Conservation (phyloP, 92 coral and sea anemone species). For the Micromussa lordhowensis region DNA sequence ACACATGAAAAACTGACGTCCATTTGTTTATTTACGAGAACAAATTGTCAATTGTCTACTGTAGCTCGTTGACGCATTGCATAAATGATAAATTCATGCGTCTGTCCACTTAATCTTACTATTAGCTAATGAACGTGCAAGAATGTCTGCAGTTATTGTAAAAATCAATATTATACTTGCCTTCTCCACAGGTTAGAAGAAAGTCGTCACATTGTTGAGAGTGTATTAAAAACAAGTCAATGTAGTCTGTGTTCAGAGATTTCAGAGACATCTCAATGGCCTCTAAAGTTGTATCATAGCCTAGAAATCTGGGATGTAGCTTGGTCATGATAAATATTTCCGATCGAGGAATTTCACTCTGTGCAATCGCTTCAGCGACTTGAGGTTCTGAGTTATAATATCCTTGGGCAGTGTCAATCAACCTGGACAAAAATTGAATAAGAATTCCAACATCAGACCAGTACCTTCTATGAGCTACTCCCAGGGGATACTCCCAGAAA, state of each 20-base stretch:
- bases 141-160: too few species aligned
- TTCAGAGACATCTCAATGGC: slow-evolving; percentile 89
- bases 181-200: slow-evolving; percentile 80
- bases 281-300: slow-evolving; percentile 78
- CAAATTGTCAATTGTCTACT: too few species aligned
- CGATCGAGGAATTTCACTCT: slow-evolving; percentile 82
- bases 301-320: slow-evolving; percentile 87
- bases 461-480: too few species aligned
- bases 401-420: slow-evolving; percentile 96
- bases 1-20: too few species aligned
- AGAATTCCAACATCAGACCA: background rate
- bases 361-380: slow-evolving; percentile 82
- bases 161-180: slow-evolving; percentile 24
- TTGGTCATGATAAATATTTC: slow-evolving; percentile 92
- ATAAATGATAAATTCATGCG: too few species aligned
- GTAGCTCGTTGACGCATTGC: too few species aligned
- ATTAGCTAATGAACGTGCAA: too few species aligned
- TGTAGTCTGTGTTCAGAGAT: slow-evolving; percentile 86
- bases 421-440: slow-evolving; percentile 37
- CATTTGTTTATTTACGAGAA: too few species aligned
- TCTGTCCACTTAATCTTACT: too few species aligned
- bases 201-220: slow-evolving; percentile 77
- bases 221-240: slow-evolving; percentile 96
- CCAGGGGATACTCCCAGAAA: too few species aligned
- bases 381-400: slow-evolving; percentile 81